Evolutionary conservation across 2,113 vertebrate genomes (phyloP).

Genomic region (Albula glossodonta): DNA sequence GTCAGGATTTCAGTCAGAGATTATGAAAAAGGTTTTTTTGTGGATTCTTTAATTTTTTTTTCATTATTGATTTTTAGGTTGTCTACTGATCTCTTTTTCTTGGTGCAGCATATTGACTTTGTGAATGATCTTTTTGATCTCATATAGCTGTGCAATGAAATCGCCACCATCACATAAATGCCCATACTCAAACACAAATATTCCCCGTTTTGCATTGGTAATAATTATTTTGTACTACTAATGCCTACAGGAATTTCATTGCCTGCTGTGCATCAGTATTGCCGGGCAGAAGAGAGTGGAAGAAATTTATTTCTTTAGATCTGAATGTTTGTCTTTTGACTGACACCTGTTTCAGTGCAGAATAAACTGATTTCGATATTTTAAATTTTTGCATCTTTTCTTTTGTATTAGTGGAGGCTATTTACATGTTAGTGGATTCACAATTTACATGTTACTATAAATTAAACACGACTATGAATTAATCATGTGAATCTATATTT

Average conservation of each 20-base stretch:
- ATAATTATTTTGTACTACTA: neutral
- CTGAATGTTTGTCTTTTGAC: constrained; percentile 10
- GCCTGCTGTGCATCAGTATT: constrained; percentile 9
- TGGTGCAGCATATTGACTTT: neutral
- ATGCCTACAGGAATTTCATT: neutral
- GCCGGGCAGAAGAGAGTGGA: neutral
- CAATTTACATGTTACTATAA: too few relatives aligned
- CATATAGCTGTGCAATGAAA: neutral
- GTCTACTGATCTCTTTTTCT: constrained; percentile 17
- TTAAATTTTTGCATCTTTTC: neutral
- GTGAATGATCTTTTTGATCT: neutral
- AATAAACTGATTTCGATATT: constrained; percentile 23
- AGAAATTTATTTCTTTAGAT: constrained; percentile 6
- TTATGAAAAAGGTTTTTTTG: neutral
- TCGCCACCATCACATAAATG: neutral
- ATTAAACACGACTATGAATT: too few relatives aligned
- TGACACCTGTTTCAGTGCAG: constrained; percentile 23
- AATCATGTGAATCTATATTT: too few relatives aligned
- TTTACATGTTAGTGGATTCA: neutral
- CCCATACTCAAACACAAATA: neutral
- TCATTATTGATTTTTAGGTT: constrained; percentile 17
- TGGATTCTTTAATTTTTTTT: constrained; percentile 15
- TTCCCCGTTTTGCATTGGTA: constrained; percentile 1
- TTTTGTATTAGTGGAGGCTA: neutral
- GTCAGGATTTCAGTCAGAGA: neutral